These are phyloP conservation scores for Magallana angulata DNA, from an alignment of 1,140 invertebrate genomes.

Conservation along the genomic window DNA sequence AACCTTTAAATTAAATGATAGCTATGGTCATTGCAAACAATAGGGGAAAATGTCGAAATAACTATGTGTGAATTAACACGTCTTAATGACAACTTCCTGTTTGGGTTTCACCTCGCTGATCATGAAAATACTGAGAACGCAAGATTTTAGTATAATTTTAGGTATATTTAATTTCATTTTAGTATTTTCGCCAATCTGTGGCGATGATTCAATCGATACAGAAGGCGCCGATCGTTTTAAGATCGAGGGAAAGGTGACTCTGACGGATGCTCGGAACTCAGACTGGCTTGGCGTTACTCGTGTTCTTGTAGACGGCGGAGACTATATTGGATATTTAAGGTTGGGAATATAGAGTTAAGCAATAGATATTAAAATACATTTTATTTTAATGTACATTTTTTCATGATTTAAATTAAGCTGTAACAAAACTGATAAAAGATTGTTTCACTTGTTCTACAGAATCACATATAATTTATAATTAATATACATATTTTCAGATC, in stretches of 20 bases:
- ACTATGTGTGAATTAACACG: no score
- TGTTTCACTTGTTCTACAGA: no score
- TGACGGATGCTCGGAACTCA: constrained; percentile 82
- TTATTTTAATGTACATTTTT: no score
- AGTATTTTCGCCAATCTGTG: not conserved
- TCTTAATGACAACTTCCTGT: not conserved
- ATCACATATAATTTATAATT: no score
- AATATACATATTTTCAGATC: no score
- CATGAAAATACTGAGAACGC: not conserved
- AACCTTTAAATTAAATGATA: no score
- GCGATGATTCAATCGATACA: constrained; percentile 41
- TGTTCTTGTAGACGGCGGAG: constrained; percentile 92
- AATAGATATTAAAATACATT: no score
- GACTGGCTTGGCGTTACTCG: constrained; percentile 90
- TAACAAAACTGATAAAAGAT: no score
- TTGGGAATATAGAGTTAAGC: constrained; percentile 60
- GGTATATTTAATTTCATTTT: not conserved
- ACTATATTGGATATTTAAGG: constrained; percentile 91
- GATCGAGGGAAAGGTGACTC: constrained; percentile 91
- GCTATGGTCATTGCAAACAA: no score
- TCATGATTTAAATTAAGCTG: no score
- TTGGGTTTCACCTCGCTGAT: not conserved
- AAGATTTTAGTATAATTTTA: not conserved
- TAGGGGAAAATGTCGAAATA: no score
- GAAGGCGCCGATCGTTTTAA: constrained; percentile 68